Evolutionary conservation across 2,113 vertebrate genomes (phyloP), one percentile per base, ranked within the genome.

Genomic region (Clinocottus analis): DNA sequence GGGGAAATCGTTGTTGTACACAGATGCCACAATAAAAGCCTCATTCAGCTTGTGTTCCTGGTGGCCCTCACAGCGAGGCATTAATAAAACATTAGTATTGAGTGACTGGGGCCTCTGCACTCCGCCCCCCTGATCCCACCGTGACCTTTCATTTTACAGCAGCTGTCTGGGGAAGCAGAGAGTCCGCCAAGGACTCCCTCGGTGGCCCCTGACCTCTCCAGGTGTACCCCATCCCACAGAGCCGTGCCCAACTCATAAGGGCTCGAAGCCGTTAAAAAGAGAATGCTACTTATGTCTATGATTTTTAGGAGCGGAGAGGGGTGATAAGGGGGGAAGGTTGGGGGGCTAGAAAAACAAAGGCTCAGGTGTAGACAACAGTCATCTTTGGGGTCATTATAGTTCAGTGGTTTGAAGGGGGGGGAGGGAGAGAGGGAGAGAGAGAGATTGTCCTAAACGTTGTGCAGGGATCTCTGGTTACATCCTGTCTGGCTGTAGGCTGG

Each of bases 81-180:
- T 95, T 95, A 95, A 95, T 95, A 95, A 95, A 95, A 95, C 94
- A 95, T 95, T 93, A 95, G 93, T 88, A 90, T 88, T 87, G 94
- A 93, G 87, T 87, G 84, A 90, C 80, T 83, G 85, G 83, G 90
- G 79, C 83, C 90, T 85, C 87, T 60, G 80, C 65, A 3, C 65
- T 87, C 89, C 89, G 79, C 90, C 84, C 85, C 82, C 80, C 66
- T 63, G 77, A 85, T 72, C 88, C 85, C 78, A 70, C 29, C 1
- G 23, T 77, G 89, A 93, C 93, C 91, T 89, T 81, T 86, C 83
- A 56, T 61, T 89, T 92, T 84, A 92, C 83, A 90, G 89, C 93
- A 94, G 93, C 92, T 94, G 90, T 68, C 83, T 80, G 75, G 79
- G 85, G 81, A 88, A 16, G 72, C 60, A 68, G 73, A 63, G 56